Base-by-base conservation (phyloP, 2,888 invertebrate genomes). In the Epinotia ramella region DNA sequence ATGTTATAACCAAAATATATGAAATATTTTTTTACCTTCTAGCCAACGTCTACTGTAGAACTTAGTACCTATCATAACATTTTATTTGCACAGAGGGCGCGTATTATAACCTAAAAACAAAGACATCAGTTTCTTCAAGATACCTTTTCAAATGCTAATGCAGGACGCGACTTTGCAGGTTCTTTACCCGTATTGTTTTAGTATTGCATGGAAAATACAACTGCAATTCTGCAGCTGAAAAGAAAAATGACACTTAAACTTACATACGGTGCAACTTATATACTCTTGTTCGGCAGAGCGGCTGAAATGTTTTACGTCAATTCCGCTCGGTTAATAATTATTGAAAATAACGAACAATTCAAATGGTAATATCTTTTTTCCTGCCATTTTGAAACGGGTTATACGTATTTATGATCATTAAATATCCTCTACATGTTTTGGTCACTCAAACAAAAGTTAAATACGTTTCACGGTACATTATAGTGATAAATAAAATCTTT, bases 71-170 rank as follows among this genome's bases (percentile, higher is more conserved):
- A 59, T 24, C 20, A 24, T n/a, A 40, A 46, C 60, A 60, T 46
- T 60, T 24, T 69, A 46, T 60, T 68, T 68, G 57, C 40, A 44
- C 68, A 68, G 68, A 46, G 33, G 64, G 74, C 59, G 64, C 59
- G 9, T n/a, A 56, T 72, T 44, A 53, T 56, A 53, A 66, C 62
- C n/a, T 66, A 60, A 28, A 65, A 60, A 62, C 67, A 56, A 60
- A 53, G 7, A 40, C 49, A 49, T 66, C 24, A 44, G 59, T 56
- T 70, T 59, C 56, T 59, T 60, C 28, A 57, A 70, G 64, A 70
- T 65, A 65, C 20, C 65, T 65, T 75, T 75, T 75, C 59, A 75
- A 75, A 75, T 75, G 75, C 70, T 53, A 75, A 76, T 76, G 24
- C 67, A 76, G 71, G 72, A 76, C 62, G 56, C 56, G 76, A 76